A percentile compares a stretch with the other conserved stretches of the same genome.
Conservation (phyloP, 1,140 invertebrate genomes). For the Dinoponera quadriceps region DNA sequence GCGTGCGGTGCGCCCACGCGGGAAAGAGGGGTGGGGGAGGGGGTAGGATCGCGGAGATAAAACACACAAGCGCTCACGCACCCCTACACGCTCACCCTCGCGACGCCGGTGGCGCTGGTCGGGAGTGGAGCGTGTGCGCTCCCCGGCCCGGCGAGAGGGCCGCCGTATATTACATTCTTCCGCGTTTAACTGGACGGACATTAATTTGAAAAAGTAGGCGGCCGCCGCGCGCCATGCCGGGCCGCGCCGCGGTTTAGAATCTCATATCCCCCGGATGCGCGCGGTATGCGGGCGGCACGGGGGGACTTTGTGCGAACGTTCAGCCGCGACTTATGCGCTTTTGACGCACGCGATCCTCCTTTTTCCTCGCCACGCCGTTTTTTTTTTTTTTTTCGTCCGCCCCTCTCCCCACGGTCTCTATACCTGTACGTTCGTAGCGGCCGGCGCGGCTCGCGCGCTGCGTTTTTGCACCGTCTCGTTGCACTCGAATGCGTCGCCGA, state of each 20-base stretch:
- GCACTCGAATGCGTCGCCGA: constrained; percentile 13
- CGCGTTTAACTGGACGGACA: constrained; percentile 77
- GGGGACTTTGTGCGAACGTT: constrained; percentile 66
- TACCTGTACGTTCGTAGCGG: too few species aligned
- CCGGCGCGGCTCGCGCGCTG: not conserved
- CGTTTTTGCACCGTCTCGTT: constrained; percentile 5
- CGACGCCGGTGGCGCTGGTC: too few species aligned
- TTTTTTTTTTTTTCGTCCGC: not conserved
- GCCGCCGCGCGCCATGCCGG: constrained; percentile 23
- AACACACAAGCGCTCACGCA: constrained; percentile 1
- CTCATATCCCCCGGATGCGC: constrained; percentile 60
- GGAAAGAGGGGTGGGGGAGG: too few species aligned
- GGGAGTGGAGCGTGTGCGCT: not conserved
- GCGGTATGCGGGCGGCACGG: constrained; percentile 10
- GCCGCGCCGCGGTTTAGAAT: constrained; percentile 62
- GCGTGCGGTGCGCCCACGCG: constrained; percentile 33
- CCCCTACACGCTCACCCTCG: not conserved
- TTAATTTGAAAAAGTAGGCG: constrained; percentile 76
- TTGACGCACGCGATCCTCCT: constrained; percentile 25
- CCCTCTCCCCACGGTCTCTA: too few species aligned
- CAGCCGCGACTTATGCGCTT: constrained; percentile 65
- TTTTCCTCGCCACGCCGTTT: too few species aligned
- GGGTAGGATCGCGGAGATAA: constrained; percentile 28
- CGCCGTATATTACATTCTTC: constrained; percentile 78
- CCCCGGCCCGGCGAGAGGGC: constrained; percentile 8